Evolutionary conservation across 2,113 vertebrate genomes (phyloP).

Genomic region (Pipa parva): DNA sequence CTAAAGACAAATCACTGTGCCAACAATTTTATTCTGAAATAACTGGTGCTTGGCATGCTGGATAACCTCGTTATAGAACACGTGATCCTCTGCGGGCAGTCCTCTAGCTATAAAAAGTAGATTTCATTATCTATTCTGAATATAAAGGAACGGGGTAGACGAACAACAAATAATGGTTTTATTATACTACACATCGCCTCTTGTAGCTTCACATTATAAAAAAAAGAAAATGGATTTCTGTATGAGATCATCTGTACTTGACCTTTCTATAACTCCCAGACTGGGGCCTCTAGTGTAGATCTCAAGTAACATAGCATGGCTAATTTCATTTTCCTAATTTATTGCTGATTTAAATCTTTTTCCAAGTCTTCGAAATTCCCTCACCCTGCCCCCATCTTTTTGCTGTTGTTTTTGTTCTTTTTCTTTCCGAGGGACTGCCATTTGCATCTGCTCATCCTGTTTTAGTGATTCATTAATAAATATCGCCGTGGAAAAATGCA

Average conservation of each 20-base stretch:
- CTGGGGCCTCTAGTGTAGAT: neutral
- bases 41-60: too few relatives aligned
- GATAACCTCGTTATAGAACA: too few relatives aligned
- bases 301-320: neutral
- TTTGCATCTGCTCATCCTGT: neutral
- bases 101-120: too few relatives aligned
- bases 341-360: neutral
- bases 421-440: neutral
- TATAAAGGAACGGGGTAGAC: too few relatives aligned
- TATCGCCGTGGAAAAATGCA: too few relatives aligned
- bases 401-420: neutral
- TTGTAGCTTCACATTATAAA: neutral
- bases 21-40: too few relatives aligned
- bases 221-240: neutral
- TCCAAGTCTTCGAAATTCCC: neutral
- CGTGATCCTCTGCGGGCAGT: too few relatives aligned
- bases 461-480: neutral
- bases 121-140: too few relatives aligned
- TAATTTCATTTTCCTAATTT: neutral
- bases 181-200: neutral
- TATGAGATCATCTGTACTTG: constrained; percentile 1
- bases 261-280: neutral
- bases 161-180: neutral
- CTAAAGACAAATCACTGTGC: too few relatives aligned
- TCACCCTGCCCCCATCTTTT: neutral